Conservation (phyloP, 2,113 vertebrate species). For the Silurus meridionalis region DNA sequence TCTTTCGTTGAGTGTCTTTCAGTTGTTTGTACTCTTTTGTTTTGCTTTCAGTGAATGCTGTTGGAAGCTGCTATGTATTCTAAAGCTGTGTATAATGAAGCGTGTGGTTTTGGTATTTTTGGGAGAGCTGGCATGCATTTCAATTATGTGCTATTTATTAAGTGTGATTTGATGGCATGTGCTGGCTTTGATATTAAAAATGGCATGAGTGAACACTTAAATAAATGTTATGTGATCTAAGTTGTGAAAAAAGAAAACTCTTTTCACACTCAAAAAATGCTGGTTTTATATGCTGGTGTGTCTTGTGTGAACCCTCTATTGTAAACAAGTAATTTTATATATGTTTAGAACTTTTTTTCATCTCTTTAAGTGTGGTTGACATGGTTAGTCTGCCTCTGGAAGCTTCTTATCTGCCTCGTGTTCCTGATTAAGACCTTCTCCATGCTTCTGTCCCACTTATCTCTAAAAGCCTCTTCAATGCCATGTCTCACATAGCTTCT, state of each 20-base stretch:
- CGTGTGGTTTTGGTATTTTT: slow-evolving; percentile 4
- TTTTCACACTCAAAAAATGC: slow-evolving; percentile 15
- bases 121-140: slow-evolving; percentile 7
- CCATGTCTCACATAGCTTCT: not conserved
- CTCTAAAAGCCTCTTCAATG: slow-evolving; percentile 20
- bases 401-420: slow-evolving; percentile 30
- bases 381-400: not conserved
- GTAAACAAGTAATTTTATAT: not conserved
- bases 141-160: slow-evolving; percentile 20
- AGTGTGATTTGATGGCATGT: slow-evolving; percentile 30
- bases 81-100: not conserved
- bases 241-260: slow-evolving; percentile 18
- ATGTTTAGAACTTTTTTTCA: not conserved
- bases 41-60: not conserved
- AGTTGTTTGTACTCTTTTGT: not conserved
- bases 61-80: not conserved
- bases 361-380: not conserved
- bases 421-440: not conserved
- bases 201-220: slow-evolving; percentile 7
- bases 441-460: not conserved
- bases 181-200: slow-evolving; percentile 24
- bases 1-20: not conserved
- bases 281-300: not conserved
- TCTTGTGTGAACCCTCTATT: not conserved
- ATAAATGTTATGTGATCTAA: slow-evolving; percentile 23